phyloP scores from a whole-genome alignment of 2,797 vertebrate genomes.

The Trachops cirrhosus region DNA sequence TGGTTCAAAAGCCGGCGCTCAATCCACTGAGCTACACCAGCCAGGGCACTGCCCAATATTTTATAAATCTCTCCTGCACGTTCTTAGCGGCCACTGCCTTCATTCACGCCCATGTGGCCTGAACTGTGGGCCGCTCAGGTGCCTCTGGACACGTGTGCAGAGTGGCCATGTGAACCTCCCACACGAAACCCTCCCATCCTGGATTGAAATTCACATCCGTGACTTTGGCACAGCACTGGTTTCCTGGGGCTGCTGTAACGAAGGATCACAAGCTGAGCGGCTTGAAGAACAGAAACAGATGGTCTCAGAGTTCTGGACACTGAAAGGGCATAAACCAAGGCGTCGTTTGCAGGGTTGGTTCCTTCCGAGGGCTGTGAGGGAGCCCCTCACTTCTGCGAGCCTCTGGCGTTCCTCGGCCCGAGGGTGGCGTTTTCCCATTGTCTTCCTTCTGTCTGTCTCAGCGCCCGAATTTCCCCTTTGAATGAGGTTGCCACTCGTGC shows the following conservation, averaged over 20 bases:
- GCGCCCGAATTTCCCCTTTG: neutral
- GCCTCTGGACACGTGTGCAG: too few relatives aligned
- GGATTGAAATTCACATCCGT: neutral
- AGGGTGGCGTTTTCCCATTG: neutral
- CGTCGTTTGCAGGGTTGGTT: too few relatives aligned
- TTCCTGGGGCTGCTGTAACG: neutral
- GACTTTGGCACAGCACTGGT: neutral
- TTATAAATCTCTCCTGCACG: neutral
- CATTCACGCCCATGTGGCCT: neutral
- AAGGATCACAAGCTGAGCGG: neutral
- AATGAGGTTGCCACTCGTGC: neutral
- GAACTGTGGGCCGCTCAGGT: neutral
- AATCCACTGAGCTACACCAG: too few relatives aligned
- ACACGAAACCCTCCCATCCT: neutral
- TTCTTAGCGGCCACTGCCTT: neutral
- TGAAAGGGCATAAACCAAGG: too few relatives aligned
- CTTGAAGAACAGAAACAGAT: neutral
- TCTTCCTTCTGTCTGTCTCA: neutral
- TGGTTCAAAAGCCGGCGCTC: too few relatives aligned
- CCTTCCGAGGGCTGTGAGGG: too few relatives aligned
- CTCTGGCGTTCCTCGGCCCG: neutral
- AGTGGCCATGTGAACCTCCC: accelerated
- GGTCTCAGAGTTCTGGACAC: too few relatives aligned
- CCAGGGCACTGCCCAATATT: neutral
- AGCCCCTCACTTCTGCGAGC: neutral